A percentile compares a stretch with the other conserved stretches of the same genome.
Conservation (phyloP, 1,140 invertebrate species). For the Dinoponera quadriceps region DNA sequence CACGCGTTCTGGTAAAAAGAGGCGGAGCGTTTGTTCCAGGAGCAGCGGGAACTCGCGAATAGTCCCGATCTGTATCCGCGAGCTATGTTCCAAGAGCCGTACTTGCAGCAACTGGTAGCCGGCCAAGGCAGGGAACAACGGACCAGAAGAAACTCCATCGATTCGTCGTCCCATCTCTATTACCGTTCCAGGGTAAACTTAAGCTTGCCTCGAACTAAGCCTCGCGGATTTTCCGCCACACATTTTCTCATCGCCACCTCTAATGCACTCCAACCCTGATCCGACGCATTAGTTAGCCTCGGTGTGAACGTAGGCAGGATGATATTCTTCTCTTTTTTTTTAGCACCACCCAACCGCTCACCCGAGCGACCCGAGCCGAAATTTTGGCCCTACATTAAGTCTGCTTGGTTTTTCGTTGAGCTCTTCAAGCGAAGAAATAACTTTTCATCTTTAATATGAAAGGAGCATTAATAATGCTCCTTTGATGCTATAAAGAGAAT, state of each 20-base stretch:
- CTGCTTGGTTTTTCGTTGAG: too few species aligned
- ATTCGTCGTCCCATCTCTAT: constrained; percentile 81
- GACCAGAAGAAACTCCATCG: constrained; percentile 80
- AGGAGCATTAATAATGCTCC: too few species aligned
- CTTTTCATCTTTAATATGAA: too few species aligned
- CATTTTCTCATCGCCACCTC: not conserved
- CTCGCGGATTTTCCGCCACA: constrained; percentile 27
- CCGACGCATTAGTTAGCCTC: constrained; percentile 71
- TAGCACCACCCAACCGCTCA: constrained; percentile 33
- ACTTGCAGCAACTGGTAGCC: constrained; percentile 68
- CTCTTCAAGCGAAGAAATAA: too few species aligned
- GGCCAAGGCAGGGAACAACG: constrained; percentile 72
- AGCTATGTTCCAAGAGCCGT: constrained; percentile 74
- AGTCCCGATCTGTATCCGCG: constrained; percentile 81
- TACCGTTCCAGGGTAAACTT: constrained; percentile 84
- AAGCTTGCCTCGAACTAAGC: constrained; percentile 38
- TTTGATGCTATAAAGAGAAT: too few species aligned
- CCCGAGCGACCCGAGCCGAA: too few species aligned
- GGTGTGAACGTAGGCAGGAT: constrained; percentile 77
- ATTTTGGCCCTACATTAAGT: too few species aligned
- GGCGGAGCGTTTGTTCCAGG: constrained; percentile 81
- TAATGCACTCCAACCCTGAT: not conserved
- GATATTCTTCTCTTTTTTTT: constrained; percentile 9
- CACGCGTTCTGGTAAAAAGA: constrained; percentile 46
- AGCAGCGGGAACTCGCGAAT: constrained; percentile 76